A percentile compares a stretch with the other conserved stretches of the same genome.
Evolutionary conservation across 2,888 invertebrate genomes (phyloP).

Genomic region (Diaprepes abbreviatus): DNA sequence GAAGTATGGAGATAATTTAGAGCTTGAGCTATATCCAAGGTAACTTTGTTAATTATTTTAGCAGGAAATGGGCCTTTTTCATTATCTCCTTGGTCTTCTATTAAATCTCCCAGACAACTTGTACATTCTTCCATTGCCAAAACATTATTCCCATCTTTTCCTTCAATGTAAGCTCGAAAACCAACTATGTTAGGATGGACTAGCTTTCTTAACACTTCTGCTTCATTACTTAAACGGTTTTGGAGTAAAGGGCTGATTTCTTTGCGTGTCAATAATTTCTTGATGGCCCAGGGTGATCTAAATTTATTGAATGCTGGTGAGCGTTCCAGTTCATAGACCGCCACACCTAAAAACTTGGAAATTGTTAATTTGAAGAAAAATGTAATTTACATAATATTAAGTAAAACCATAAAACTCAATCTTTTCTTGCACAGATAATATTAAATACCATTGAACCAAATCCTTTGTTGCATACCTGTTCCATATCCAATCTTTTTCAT

Average conservation of each 20-base stretch:
- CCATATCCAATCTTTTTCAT: slow-evolving; percentile 82
- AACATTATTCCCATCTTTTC: slow-evolving; percentile 72
- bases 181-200: slow-evolving; percentile 89
- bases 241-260: slow-evolving; percentile 65
- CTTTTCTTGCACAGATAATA: no score
- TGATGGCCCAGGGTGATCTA: slow-evolving; percentile 90
- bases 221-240: slow-evolving; percentile 78
- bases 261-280: slow-evolving; percentile 73
- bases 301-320: slow-evolving; percentile 77
- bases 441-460: no score
- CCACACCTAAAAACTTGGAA: slow-evolving; percentile 72
- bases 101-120: slow-evolving; percentile 79
- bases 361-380: slow-evolving; percentile 8
- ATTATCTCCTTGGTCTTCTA: slow-evolving; percentile 77
- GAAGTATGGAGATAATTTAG: slow-evolving; percentile 83
- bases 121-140: slow-evolving; percentile 86
- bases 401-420: no score
- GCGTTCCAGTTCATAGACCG: slow-evolving; percentile 82
- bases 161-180: slow-evolving; percentile 73
- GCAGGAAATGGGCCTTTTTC: slow-evolving; percentile 73
- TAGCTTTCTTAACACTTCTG: slow-evolving; percentile 76
- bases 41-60: slow-evolving; percentile 76
- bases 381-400: no score
- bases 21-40: slow-evolving; percentile 77
- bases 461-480: slow-evolving; percentile 74